Base-by-base conservation (phyloP, 2,888 invertebrate species). In the Linnaemya tessellans region DNA sequence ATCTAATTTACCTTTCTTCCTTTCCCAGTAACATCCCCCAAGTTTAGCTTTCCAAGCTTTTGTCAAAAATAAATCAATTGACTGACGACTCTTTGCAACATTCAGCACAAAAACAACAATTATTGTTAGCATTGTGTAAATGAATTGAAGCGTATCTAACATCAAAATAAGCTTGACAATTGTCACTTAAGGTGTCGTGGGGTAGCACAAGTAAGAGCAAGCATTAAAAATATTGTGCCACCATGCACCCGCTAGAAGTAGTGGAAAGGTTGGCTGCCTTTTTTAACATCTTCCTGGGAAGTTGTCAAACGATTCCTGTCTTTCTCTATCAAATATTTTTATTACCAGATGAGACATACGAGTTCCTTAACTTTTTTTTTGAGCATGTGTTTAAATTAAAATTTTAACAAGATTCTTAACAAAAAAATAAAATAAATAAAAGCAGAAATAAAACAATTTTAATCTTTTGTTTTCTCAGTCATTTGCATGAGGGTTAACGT, bases 161-260 rank as follows among this genome's bases (percentile, higher is more conserved):
- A 82, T 54, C 60, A 85, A 85, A 85, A 85, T 85, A 85, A 85
- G 85, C 85, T 75, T 82, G 56, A 82, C 65, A 80, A 85, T 85
- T 85, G 85, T 85, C 79, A 85, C 82, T 75, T 79, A 56, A 85
- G 82, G 82, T 85, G 85, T 82, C 85, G 49, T n/a, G 46, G 30
- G 22, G 46, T 43, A 22, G 22, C 58, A 78, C 20, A 65, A 30
- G 20, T 20, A 65, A 62, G 22, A 54, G 43, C 71, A 56, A 60
- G 22, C 60, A 10, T 58, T 78, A 70, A 68, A 60, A 64, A 30
- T 56, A 20, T 56, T 70, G 18, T 43, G 64, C 20, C 58, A 38
- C 11, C 56, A 51, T 10, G 30, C 25, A 54, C 15, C 8, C 15
- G n/a, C 51, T 51, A 35, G 25, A 51, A 30, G n/a, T 20, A 43